These are phyloP conservation scores for Thalassophryne amazonica DNA, from an alignment of 2,797 vertebrate genomes.

Conservation along the genomic window DNA sequence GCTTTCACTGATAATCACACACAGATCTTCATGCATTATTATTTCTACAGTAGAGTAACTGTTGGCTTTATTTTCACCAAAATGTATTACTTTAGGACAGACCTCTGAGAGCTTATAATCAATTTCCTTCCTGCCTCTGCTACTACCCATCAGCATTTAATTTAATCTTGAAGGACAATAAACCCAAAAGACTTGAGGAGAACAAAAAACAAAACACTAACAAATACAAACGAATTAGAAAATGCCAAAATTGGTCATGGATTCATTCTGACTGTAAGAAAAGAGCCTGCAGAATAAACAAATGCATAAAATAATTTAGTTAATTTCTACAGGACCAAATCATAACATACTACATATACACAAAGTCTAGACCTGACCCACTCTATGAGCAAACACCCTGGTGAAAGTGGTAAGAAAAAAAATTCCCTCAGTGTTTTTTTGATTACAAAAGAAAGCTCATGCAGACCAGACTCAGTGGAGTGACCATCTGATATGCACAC, in stretches of 20 bases:
- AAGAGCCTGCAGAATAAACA: background rate
- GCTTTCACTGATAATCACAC: no score
- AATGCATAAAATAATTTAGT: background rate
- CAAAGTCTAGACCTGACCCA: no score
- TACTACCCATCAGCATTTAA: conserved; percentile 30
- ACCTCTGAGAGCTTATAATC: conserved; percentile 38
- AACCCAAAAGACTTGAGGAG: conserved; percentile 20
- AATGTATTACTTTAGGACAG: conserved; percentile 21
- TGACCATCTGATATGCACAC: no score
- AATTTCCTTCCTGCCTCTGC: conserved; percentile 16
- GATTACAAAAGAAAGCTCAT: no score
- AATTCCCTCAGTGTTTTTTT: no score
- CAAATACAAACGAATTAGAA: conserved; percentile 13
- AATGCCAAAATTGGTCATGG: conserved; percentile 1
- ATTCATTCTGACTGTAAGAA: conserved; percentile 25
- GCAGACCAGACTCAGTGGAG: no score
- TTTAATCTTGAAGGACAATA: conserved; percentile 25
- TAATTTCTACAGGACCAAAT: no score
- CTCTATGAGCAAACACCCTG: no score
- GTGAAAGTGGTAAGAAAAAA: no score
- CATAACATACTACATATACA: no score
- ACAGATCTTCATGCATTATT: no score
- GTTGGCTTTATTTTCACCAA: conserved; percentile 22
- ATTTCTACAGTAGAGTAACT: no score
- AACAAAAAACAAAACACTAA: conserved; percentile 3